Percentiles rank a stretch among this genome's conserved stretches.
These are phyloP conservation scores for Rhynchotus rufescens DNA, from an alignment of 2,797 vertebrate genomes.

Conservation along the genomic window DNA sequence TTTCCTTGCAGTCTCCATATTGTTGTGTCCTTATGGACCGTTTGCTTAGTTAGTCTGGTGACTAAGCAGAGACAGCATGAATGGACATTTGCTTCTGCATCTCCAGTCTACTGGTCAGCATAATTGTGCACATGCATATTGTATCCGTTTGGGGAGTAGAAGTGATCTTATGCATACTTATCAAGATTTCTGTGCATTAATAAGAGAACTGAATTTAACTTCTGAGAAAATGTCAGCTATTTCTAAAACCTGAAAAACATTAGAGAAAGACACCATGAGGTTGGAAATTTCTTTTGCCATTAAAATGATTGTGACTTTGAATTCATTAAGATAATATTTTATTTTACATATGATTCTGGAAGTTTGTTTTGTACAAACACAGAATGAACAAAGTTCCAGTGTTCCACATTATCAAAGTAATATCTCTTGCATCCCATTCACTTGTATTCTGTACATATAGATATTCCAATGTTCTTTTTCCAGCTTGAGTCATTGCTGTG, in stretches of 20 bases:
- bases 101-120: background rate
- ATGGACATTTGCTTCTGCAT: background rate
- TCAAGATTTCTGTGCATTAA: conserved; percentile 30
- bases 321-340: background rate
- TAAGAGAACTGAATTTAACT: conserved; percentile 25
- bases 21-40: background rate
- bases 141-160: background rate
- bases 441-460: background rate
- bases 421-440: background rate
- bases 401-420: background rate
- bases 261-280: conserved; percentile 9
- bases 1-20: background rate
- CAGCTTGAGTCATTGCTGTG: background rate
- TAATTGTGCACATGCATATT: background rate
- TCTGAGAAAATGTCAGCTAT: background rate
- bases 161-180: background rate
- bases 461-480: background rate
- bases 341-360: background rate
- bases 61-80: background rate
- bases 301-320: conserved; percentile 12
- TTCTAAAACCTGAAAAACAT: background rate
- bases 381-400: background rate
- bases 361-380: background rate
- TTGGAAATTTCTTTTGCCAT: conserved; percentile 46
- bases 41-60: background rate